Conservation (phyloP, 2,888 invertebrate species). For the Lasioglossum leucozonium region DNA sequence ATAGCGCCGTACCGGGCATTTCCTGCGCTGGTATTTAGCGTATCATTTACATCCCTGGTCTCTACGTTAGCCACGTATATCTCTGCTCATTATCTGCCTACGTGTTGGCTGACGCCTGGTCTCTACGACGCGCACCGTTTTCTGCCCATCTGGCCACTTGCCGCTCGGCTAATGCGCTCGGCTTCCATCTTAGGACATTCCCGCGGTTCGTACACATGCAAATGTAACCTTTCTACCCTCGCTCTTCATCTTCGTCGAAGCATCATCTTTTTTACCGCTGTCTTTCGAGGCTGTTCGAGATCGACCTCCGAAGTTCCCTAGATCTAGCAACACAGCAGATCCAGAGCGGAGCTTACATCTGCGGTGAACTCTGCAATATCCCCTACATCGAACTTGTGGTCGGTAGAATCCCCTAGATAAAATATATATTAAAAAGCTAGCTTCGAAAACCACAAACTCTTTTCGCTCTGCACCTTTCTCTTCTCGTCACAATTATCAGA, state of each 20-base stretch:
- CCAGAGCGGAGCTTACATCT: not conserved
- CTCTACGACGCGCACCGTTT: not conserved
- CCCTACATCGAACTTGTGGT: too few species aligned
- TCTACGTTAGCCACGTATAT: slow-evolving; percentile 38
- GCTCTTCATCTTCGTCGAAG: not conserved
- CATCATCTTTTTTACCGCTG: not conserved
- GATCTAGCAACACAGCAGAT: not conserved
- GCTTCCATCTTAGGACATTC: slow-evolving; percentile 45
- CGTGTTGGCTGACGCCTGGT: slow-evolving; percentile 54
- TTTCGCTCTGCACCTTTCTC: not conserved
- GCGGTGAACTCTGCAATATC: too few species aligned
- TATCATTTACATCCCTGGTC: slow-evolving; percentile 79
- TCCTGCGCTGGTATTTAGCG: slow-evolving; percentile 78
- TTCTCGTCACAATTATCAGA: not conserved
- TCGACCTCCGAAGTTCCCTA: not conserved
- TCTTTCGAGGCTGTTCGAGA: not conserved
- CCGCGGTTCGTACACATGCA: not conserved
- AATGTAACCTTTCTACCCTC: not conserved
- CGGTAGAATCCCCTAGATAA: not conserved
- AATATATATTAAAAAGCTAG: not conserved
- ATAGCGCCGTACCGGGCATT: slow-evolving; percentile 78
- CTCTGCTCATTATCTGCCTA: slow-evolving; percentile 79
- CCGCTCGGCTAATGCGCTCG: slow-evolving; percentile 27
- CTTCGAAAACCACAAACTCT: not conserved
- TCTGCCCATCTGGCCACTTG: slow-evolving; percentile 43